Base-by-base conservation (phyloP, 2,113 vertebrate species). In the Hystrix brachyura region DNA sequence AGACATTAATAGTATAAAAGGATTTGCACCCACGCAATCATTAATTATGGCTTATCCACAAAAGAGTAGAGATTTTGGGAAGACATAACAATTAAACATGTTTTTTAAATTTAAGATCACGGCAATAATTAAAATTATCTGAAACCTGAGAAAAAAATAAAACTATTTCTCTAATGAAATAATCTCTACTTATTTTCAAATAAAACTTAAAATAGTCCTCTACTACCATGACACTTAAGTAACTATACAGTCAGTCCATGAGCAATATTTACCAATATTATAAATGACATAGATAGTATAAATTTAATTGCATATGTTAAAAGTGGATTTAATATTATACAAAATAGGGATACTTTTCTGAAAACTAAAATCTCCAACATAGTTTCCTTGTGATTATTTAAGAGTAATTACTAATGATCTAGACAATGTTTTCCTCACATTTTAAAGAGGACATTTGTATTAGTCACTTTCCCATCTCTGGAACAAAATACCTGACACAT, bases 181-280 rank as follows among this genome's bases (percentile, higher is more conserved):
- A 62, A 32, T 67, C 79, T 83, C 10, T 59, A 86, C 23, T 90
- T 4, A 69, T 92, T 91, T 94, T 74, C 38, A 97, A 93, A 64
- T 91, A 48, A 89, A 19, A 59, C 17, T 79, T 90, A 92, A 19
- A 95, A n/a, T 74, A 93, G 60, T 59, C 7, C 13, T 82, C 43
- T n/a, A 67, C 8, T 81, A 46, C 79, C 3, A 21, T 69, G 48
- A 88, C 14, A 83, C 51, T 94, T 79, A 91, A 89, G 67, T 62
- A 92, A 55, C 15, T 92, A 51, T 34, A 78, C 67, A 43, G 1
- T 13, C 1, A 57, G 32, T 48, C 3, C 34, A 34, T 27, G 71
- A 21, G 57, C 10, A 53, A 18, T 60, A 65, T 64, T 96, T 95
- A 59, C 5, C 34, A 71, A 51, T n/a, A 38, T 74, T 91, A 85